Base-by-base conservation (phyloP, 1,140 invertebrate genomes). In the Diachasmimorpha longicaudata region DNA sequence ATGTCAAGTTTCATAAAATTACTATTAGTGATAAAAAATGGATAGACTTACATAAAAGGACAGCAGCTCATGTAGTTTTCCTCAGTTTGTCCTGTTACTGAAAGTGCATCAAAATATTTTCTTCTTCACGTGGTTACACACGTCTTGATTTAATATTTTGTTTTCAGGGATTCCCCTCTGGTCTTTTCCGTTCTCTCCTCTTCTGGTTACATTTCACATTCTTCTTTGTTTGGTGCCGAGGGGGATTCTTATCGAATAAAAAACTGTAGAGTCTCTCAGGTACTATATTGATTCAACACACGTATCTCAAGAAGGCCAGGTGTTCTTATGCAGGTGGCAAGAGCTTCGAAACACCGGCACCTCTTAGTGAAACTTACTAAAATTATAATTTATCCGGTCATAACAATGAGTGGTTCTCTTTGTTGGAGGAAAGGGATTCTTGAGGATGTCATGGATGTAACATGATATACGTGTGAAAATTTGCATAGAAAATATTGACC, bases 1-100 rank as follows among this genome's bases (percentile, higher is more conserved):
- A n/a, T n/a, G n/a, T n/a, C n/a, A n/a, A n/a, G n/a, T n/a, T n/a
- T n/a, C n/a, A n/a, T n/a, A n/a, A n/a, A n/a, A n/a, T n/a, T n/a
- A n/a, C n/a, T n/a, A n/a, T n/a, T n/a, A n/a, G n/a, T n/a, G n/a
- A n/a, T n/a, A n/a, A n/a, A n/a, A n/a, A n/a, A n/a, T n/a, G n/a
- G n/a, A 25, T 68, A 44, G 81, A 86, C 87, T 88, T 79, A 88
- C 87, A 88, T 85, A 77, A 87, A 87, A 75, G 86, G 86, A 81
- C 86, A 88, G 86, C 86, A 87, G 80, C 80, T 88, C 86, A 88
- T 88, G 83, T 82, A 85, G 84, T 76, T 81, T 82, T 77, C 78
- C 78, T 82, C 68, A 77, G 76, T 77, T 77, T 42, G 67, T 70
- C 10, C 16, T 19, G 11, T 21, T 14, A 13, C 48, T 36, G 31